phyloP scores from a whole-genome alignment of 2,888 invertebrate genomes.

The Athalia rosae region DNA sequence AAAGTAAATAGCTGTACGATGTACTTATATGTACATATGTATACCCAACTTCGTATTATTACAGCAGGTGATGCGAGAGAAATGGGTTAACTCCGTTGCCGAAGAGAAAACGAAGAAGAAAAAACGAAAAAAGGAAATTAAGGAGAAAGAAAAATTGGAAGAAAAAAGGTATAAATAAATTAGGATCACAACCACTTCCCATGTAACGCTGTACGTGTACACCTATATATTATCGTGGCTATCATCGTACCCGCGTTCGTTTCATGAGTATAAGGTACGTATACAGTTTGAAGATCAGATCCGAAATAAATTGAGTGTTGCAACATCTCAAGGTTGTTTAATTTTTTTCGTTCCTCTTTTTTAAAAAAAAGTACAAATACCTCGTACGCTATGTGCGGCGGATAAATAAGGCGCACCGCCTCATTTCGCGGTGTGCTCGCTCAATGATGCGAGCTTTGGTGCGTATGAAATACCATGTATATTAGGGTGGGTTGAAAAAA shows the following conservation, averaged over 20 bases:
- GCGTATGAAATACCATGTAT: no score
- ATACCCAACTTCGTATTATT: not conserved
- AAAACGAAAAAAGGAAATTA: not conserved
- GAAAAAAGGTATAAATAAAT: not conserved
- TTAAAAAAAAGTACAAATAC: not conserved
- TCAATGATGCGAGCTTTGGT: no score
- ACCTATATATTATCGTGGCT: not conserved
- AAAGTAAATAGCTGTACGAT: not conserved
- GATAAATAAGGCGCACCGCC: no score
- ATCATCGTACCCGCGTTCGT: not conserved
- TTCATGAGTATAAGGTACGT: not conserved
- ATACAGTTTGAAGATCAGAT: not conserved
- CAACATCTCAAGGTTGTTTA: conserved; percentile 39
- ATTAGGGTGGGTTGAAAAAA: no score
- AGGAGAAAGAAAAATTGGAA: not conserved
- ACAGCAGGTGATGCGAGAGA: conserved; percentile 17
- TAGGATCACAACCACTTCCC: not conserved
- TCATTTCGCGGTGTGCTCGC: no score
- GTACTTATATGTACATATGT: no score
- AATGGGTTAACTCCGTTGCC: conserved; percentile 24
- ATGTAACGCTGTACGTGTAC: not conserved
- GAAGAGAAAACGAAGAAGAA: not conserved
- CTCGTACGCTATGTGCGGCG: not conserved
- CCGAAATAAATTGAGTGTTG: conserved; percentile 32
- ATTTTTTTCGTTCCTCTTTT: not conserved